phyloP scores from a whole-genome alignment of 2,888 invertebrate genomes.

The Lochmaea crataegi region DNA sequence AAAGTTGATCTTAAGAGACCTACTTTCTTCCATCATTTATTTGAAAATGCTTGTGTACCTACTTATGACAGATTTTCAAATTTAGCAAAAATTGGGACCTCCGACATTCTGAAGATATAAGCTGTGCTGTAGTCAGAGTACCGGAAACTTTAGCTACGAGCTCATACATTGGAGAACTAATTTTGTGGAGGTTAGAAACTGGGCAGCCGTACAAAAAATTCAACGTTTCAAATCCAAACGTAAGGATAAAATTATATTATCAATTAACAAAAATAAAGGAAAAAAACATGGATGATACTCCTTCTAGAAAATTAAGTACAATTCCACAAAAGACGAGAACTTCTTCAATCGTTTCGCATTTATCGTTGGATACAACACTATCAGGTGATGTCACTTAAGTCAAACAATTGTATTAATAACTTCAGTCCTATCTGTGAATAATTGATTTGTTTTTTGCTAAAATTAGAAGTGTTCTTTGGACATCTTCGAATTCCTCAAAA shows the following conservation, averaged over 20 bases:
- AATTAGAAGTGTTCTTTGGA: too few species aligned
- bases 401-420: neutral
- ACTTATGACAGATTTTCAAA: neutral
- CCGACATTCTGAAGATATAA: slow-evolving; percentile 80
- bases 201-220: slow-evolving; percentile 75
- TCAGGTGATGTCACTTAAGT: slow-evolving; percentile 21
- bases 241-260: slow-evolving; percentile 70
- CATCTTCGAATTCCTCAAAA: too few species aligned
- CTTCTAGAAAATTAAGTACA: slow-evolving; percentile 15
- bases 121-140: slow-evolving; percentile 74
- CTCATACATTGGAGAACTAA: slow-evolving; percentile 82
- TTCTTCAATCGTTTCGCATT: slow-evolving; percentile 12
- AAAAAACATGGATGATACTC: slow-evolving; percentile 40
- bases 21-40: too few species aligned
- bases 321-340: neutral
- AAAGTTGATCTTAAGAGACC: too few species aligned
- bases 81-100: slow-evolving; percentile 75
- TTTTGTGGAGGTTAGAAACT: slow-evolving; percentile 86
- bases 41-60: too few species aligned
- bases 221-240: slow-evolving; percentile 69
- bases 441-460: too few species aligned
- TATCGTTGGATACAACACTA: slow-evolving; percentile 24
- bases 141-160: slow-evolving; percentile 80
- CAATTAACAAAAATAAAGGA: slow-evolving; percentile 58
- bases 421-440: too few species aligned